A percentile compares a stretch with the other conserved stretches of the same genome.
These are phyloP conservation scores for Mya arenaria DNA, from an alignment of 1,140 invertebrate genomes.

Conservation along the genomic window DNA sequence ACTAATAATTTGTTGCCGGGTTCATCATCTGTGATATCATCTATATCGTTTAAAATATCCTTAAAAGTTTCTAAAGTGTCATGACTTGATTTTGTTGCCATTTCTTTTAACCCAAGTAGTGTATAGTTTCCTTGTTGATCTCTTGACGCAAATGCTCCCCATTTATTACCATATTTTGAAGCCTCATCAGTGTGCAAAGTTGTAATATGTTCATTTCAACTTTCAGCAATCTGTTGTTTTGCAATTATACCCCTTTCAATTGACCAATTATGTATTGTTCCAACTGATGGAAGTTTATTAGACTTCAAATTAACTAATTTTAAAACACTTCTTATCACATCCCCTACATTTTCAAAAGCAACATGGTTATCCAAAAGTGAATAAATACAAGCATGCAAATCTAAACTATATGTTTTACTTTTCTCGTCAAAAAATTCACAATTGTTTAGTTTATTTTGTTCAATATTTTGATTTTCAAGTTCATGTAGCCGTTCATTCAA, in stretches of 20 bases:
- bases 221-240: neutral
- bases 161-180: neutral
- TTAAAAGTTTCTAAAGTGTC: neutral
- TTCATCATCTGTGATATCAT: neutral
- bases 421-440: slow-evolving; percentile 10
- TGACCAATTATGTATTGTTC: neutral
- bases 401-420: slow-evolving; percentile 11
- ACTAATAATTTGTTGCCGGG: neutral
- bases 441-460: neutral
- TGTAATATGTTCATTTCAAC: neutral
- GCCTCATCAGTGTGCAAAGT: slow-evolving; percentile 1
- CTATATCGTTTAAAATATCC: neutral
- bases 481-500: neutral
- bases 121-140: neutral
- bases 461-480: neutral
- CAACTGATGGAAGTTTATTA: neutral
- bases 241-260: neutral
- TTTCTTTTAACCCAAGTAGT: neutral
- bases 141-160: neutral
- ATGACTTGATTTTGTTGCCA: neutral
- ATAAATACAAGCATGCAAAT: slow-evolving; percentile 9
- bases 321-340: neutral
- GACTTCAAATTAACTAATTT: neutral
- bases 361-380: neutral
- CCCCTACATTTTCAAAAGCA: slow-evolving; percentile 2